Evolutionary conservation across 2,113 vertebrate species (phyloP), one percentile per base, ranked within the genome.

Genomic region (Australoheros scitulus): DNA sequence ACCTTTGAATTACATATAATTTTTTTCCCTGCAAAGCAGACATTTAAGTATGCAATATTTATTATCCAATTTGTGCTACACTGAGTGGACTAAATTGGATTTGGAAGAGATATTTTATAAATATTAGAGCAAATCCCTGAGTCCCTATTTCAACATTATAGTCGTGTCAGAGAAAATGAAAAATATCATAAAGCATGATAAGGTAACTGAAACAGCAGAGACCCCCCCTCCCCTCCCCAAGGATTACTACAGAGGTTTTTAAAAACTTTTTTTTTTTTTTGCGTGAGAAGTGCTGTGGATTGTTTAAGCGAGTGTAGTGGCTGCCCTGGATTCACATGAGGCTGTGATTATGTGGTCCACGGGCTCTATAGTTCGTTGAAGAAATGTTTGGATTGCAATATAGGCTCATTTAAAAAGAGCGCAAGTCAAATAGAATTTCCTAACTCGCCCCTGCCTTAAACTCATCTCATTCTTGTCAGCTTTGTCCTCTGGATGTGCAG

Each of bases 121-220:
- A 82, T 82, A 87, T 81, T 84, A 82, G 43, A 81, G 58, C 60
- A 84, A 76, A 81, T 88, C 64, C 77, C 70, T 13, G 22, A 56
- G 57, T 76, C 68, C 32, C 41, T 86, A 55, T 87, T 87, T 86
- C 70, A 89, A 76, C 76, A 89, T 87, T 87, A 83, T 41, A 38
- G 65, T 14, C 20, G 38, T 55, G 81, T 82, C 79, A 43, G 1
- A 32, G 56, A 74, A 85, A 85, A 82, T 85, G n/a, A 81, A 81
- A 83, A 83, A 61, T 17, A 81, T 50, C 61, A 61, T 87, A 43
- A 83, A 87, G 55, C 22, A 15, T 3, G 61, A 84, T 79, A 64
- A 80, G 63, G 91, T 88, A 76, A 68, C 20, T 11, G 65, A 29
- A 70, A 70, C 41, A 70, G 65, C 15, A 50, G 50, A 50, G 50